Conservation (phyloP, 2,797 vertebrate genomes). For the Oryzias sinensis region DNA sequence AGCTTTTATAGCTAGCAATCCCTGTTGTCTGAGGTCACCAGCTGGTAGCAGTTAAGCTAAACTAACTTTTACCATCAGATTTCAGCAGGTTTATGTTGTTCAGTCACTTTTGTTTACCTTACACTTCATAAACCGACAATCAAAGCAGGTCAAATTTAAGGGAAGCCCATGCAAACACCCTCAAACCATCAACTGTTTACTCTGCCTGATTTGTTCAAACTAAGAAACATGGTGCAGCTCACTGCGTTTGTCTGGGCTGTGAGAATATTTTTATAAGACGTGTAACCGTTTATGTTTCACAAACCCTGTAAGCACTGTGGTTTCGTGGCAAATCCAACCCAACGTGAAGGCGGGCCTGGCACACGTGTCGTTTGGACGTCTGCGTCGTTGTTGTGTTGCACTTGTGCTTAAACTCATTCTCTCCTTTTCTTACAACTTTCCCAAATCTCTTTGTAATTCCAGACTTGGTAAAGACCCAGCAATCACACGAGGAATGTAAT, state of each 20-base stretch:
- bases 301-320: too few relatives aligned
- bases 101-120: neutral
- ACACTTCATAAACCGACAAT: neutral
- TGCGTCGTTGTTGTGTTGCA: neutral
- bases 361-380: neutral
- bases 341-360: too few relatives aligned
- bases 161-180: neutral
- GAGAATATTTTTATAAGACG: neutral
- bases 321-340: too few relatives aligned
- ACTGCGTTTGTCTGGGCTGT: too few relatives aligned
- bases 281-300: neutral
- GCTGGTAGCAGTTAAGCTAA: too few relatives aligned
- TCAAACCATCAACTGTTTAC: neutral
- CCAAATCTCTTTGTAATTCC: neutral
- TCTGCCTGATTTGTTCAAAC: neutral
- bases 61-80: too few relatives aligned
- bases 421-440: neutral
- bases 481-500: neutral
- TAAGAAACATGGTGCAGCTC: too few relatives aligned
- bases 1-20: too few relatives aligned
- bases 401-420: neutral
- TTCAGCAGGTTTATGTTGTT: neutral
- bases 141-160: too few relatives aligned
- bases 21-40: too few relatives aligned
- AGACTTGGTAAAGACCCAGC: conserved; percentile 1